Base-by-base conservation (phyloP, 1,140 invertebrate genomes). In the Drosophila sucinea region DNA sequence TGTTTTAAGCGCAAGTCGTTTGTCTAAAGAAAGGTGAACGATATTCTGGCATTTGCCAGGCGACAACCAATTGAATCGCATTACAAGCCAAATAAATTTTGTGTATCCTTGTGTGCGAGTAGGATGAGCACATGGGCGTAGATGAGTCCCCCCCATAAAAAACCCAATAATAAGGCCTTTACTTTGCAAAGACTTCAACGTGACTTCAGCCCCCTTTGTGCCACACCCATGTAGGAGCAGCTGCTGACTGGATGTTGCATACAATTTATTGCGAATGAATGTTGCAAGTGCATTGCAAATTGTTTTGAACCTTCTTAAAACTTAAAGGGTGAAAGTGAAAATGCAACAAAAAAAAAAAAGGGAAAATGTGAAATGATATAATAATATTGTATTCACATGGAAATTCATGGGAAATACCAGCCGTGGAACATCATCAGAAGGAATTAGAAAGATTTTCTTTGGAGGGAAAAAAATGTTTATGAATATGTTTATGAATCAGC, bases 51-150 rank as follows among this genome's bases (percentile, higher is more conserved):
- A 35, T 35, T 55, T 54, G 35, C 7, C 30, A 35, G 38, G 65
- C 79, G 76, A 87, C 76, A 80, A 67, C 61, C 72, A 82, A 79
- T 85, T 70, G 83, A 83, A 79, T 87, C 70, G 72, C 69, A 87
- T 86, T 83, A 79, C 79, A 77, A 73, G 72, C 58, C 83, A 87
- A 82, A 86, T 86, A 86, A 86, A 86, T 86, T 86, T 71, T 40
- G 55, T 47, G 69, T 38, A 62, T 62, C 60, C 54, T 33, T 56
- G 30, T 32, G 11, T 17, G 55, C 27, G n/a, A 56, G 1, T 17
- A 23, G 17, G 1, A 33, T 17, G 30, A 33, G 17, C 11, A 56
- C 60, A 47, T 30, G 32, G 10, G 5, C 6, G 44, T 47, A 23
- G 44, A 2, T 23, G 7, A 38, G 35, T 4, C 35, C 35, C 35